Base-by-base conservation (phyloP, 2,797 vertebrate genomes). In the Poliocrania exsul region DNA sequence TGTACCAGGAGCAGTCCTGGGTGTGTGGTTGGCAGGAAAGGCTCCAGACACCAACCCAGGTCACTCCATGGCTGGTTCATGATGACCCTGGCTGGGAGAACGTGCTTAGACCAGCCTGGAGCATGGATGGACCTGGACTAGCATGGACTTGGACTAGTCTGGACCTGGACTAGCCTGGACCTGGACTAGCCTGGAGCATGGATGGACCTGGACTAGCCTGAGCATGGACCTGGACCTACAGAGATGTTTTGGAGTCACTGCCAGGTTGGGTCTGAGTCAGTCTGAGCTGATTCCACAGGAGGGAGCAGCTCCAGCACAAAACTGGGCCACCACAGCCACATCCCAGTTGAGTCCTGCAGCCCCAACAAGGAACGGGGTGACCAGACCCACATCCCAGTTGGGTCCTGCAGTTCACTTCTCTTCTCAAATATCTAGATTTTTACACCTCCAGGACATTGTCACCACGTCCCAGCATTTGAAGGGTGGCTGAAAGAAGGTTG, bases 321-420 rank as follows among this genome's bases (percentile, higher is more conserved):
- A 64, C 60, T 62, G 60, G 35, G 10, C 9, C 19, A 8, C 18
- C 28, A 21, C 33, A 57, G 6, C 6, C 49, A 23, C 47, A 15
- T 14, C 16, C 33, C 64, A 40, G 13, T 6, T 18, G 38, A 13
- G 8, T 49, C 20, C 49, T 6, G 1, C n/a, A 65, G 35, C 13
- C 14, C 13, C 29, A 42, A 11, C 8, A 15, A 0, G 0, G 46
- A 82, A 6, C 62, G n/a, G n/a, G n/a, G n/a, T n/a, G n/a, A n/a
- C n/a, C n/a, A n/a, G 50, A 40, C 4, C 25, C 35, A 23, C 47
- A 14, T 16, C 16, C 33, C 62, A 40, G 13, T 6, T 17, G 38
- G 15, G 9, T 53, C 20, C 53, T 6, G 2, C n/a, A 37, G 35
- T 38, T 38, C 64, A 44, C 10, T 10, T 61, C 16, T 47, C 33